Evolutionary conservation across 2,797 vertebrate species (phyloP).

Genomic region (Micrastur ruficollis): DNA sequence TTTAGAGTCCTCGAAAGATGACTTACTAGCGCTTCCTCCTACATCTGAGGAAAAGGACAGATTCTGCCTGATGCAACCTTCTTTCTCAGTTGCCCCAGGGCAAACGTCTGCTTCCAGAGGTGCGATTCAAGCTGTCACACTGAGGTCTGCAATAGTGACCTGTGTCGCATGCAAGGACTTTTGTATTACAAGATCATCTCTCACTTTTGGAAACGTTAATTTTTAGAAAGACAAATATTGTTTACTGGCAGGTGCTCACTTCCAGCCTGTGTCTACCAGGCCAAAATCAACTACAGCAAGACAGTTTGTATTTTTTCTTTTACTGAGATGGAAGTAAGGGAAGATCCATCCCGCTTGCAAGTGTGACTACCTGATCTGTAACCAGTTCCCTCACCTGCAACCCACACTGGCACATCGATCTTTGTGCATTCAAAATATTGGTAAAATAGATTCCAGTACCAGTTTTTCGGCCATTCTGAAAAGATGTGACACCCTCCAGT

Average conservation of each 20-base stretch:
- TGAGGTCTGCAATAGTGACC: not conserved
- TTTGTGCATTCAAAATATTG: not conserved
- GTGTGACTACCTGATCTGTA: not conserved
- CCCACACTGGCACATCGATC: not conserved
- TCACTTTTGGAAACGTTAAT: not conserved
- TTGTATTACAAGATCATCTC: not conserved
- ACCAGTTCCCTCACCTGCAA: not conserved
- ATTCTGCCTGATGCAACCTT: not conserved
- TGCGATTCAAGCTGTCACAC: not conserved
- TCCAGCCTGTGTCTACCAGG: not conserved
- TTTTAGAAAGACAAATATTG: not conserved
- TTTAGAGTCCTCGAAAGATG: not conserved
- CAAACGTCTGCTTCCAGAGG: not conserved
- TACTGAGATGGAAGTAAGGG: not conserved
- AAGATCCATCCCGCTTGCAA: not conserved
- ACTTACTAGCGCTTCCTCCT: not conserved
- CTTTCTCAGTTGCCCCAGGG: not conserved
- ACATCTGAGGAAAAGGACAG: not conserved
- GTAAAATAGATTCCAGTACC: not conserved
- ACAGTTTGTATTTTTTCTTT: not conserved
- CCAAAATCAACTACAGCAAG: not conserved
- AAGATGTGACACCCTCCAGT: not conserved
- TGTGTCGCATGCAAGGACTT: not conserved
- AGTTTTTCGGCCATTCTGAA: not conserved
- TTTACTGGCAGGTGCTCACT: not conserved